Evolutionary conservation across 2,113 vertebrate species (phyloP).

Genomic region (Nycticebus coucang): DNA sequence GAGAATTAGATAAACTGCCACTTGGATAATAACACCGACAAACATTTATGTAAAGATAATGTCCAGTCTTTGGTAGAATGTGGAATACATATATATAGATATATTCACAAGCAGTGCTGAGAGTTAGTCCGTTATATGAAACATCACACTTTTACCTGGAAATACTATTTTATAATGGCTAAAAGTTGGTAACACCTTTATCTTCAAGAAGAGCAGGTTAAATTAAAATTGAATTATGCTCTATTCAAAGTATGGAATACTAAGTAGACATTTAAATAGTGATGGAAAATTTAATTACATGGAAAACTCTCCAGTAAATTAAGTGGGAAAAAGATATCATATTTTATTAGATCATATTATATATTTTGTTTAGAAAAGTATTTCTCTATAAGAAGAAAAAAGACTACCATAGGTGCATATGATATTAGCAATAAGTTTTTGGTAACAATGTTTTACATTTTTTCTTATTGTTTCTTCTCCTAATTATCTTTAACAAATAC

Average conservation of each 20-base stretch:
- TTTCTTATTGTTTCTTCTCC: background rate
- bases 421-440: background rate
- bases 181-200: background rate
- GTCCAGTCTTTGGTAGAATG: background rate
- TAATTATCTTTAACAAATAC: background rate
- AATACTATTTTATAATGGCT: background rate
- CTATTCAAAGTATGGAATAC: background rate
- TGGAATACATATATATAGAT: background rate
- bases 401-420: background rate
- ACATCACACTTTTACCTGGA: background rate
- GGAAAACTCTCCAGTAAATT: background rate
- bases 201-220: background rate
- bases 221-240: background rate
- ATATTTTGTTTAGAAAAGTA: background rate
- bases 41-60: background rate
- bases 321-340: background rate
- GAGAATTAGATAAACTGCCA: background rate
- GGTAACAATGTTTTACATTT: background rate
- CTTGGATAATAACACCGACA: background rate
- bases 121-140: background rate
- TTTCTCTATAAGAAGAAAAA: slow-evolving; percentile 11
- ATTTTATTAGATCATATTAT: background rate
- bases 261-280: background rate
- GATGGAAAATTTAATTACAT: background rate
- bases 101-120: background rate